Conservation (phyloP, 2,888 invertebrate genomes). For the Hermaeophaga mercurialis region DNA sequence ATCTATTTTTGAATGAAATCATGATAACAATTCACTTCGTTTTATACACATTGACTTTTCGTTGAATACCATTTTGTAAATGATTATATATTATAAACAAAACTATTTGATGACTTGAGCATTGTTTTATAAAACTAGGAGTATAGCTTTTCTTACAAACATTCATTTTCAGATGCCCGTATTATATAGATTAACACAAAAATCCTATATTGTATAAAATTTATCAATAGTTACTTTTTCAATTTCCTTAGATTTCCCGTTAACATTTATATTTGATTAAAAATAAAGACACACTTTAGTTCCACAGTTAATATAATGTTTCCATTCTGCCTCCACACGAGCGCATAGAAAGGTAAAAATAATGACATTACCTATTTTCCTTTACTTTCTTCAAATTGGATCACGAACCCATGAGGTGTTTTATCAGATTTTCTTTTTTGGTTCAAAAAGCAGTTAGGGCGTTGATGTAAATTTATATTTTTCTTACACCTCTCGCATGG, state of each 20-base stretch:
- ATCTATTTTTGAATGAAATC: too few species aligned
- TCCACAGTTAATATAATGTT: slow-evolving; percentile 17
- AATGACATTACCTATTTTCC: slow-evolving; percentile 41
- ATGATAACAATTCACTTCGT: too few species aligned
- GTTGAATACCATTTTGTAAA: too few species aligned
- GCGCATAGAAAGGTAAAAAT: slow-evolving; percentile 33
- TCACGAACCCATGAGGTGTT: slow-evolving; percentile 40
- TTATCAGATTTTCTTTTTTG: slow-evolving; percentile 31
- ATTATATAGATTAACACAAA: too few species aligned
- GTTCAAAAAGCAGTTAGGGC: slow-evolving; percentile 30
- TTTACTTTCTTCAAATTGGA: slow-evolving; percentile 41
- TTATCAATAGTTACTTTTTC: too few species aligned
- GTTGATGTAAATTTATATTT: slow-evolving; percentile 36
- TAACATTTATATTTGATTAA: slow-evolving; percentile 16
- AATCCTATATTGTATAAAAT: too few species aligned
- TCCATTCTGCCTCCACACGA: slow-evolving; percentile 25
- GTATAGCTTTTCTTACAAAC: too few species aligned
- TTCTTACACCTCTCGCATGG: slow-evolving; percentile 14
- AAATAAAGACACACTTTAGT: slow-evolving; percentile 2
- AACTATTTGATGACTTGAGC: too few species aligned
- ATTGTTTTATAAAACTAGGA: too few species aligned
- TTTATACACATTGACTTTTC: too few species aligned
- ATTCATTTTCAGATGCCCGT: too few species aligned
- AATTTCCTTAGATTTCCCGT: not conserved
- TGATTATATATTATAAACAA: too few species aligned